Conservation (phyloP, 2,888 invertebrate genomes). For the Melieria crassipennis region DNA sequence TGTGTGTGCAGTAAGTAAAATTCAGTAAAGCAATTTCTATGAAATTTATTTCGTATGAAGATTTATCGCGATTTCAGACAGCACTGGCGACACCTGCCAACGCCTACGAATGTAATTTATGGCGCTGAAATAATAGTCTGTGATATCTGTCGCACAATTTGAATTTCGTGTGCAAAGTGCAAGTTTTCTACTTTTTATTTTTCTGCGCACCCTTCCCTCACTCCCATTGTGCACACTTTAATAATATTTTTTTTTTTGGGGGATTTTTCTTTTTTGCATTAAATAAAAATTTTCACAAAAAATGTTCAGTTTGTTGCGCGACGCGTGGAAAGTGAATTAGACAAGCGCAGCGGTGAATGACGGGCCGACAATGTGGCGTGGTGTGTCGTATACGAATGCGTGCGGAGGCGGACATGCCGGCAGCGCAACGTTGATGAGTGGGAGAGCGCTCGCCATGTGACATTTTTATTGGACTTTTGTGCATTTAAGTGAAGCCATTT, state of each 20-base stretch:
- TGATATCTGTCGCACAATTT: conserved; percentile 31
- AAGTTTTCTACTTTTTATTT: background rate
- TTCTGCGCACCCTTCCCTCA: background rate
- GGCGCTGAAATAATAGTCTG: conserved; percentile 44
- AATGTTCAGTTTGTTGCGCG: too few relatives aligned
- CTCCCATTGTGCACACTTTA: too few relatives aligned
- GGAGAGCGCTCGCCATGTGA: too few relatives aligned
- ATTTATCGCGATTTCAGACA: conserved; percentile 67
- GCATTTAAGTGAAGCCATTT: too few relatives aligned
- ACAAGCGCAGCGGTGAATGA: too few relatives aligned
- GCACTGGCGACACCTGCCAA: conserved; percentile 68
- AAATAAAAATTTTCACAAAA: too few relatives aligned
- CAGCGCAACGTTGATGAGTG: too few relatives aligned
- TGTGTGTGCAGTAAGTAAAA: conserved; percentile 37
- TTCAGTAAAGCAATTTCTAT: conserved; percentile 66
- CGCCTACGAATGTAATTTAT: conserved; percentile 68
- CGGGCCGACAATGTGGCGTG: too few relatives aligned
- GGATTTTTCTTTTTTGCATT: conserved; percentile 1
- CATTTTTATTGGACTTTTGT: too few relatives aligned
- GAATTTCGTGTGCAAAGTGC: conserved; percentile 33
- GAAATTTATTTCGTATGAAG: conserved; percentile 67
- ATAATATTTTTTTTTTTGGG: background rate
- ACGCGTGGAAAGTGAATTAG: too few relatives aligned
- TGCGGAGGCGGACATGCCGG: too few relatives aligned
- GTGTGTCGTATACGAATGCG: too few relatives aligned